A percentile compares a stretch with the other conserved stretches of the same genome.
Evolutionary conservation across 1,140 invertebrate genomes (phyloP).

Genomic region (Micrasema minimum): DNA sequence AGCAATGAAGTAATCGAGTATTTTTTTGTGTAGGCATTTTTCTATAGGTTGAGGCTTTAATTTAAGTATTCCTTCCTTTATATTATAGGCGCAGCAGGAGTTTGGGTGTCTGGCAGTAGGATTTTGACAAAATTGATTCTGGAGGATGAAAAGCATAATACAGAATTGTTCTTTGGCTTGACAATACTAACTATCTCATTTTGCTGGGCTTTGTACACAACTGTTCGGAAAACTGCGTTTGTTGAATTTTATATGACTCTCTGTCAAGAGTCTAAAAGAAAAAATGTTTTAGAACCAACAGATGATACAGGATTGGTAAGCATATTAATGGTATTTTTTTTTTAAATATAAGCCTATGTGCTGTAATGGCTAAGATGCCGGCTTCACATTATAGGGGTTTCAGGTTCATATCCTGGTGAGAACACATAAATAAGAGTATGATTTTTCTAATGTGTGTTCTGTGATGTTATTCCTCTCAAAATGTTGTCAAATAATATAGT

Average conservation of each 20-base stretch:
- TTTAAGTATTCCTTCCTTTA: too few species aligned
- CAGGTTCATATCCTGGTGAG: too few species aligned
- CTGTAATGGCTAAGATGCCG: too few species aligned
- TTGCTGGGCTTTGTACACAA: slow-evolving; percentile 81
- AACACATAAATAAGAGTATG: too few species aligned
- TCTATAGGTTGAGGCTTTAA: too few species aligned
- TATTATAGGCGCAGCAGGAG: slow-evolving; percentile 80
- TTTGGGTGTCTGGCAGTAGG: slow-evolving; percentile 85
- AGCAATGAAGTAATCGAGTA: too few species aligned
- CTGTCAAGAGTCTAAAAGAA: slow-evolving; percentile 76
- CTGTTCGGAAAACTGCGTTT: slow-evolving; percentile 81
- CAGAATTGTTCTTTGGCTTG: slow-evolving; percentile 85
- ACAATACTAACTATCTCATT: slow-evolving; percentile 79
- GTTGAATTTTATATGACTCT: slow-evolving; percentile 84
- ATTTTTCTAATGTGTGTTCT: too few species aligned
- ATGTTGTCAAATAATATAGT: too few species aligned
- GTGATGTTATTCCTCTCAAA: too few species aligned
- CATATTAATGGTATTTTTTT: slow-evolving; percentile 31
- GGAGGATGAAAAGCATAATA: slow-evolving; percentile 79
- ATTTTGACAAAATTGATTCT: slow-evolving; percentile 84
- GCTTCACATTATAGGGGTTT: too few species aligned
- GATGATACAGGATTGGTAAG: slow-evolving; percentile 83
- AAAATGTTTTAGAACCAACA: slow-evolving; percentile 79
- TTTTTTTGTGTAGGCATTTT: too few species aligned
- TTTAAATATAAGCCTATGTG: too few species aligned